phyloP scores from a whole-genome alignment of 2,113 vertebrate genomes.

The Hyperoodon ampullatus region DNA sequence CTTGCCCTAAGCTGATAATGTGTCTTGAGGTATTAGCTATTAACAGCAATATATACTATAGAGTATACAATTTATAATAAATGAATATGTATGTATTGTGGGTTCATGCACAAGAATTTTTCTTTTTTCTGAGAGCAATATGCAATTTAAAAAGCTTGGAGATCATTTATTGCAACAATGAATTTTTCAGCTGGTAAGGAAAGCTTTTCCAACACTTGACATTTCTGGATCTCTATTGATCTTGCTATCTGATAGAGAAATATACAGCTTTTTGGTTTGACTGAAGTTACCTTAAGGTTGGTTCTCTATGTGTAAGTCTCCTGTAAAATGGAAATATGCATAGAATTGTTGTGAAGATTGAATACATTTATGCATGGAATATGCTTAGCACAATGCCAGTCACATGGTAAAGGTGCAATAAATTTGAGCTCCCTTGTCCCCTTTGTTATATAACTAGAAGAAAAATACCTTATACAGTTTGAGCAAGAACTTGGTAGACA shows the following conservation, averaged over 20 bases:
- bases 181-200: conserved; percentile 25
- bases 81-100: neutral
- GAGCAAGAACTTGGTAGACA: neutral
- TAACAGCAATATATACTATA: neutral
- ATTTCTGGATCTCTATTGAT: neutral
- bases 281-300: neutral
- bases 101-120: neutral
- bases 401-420: neutral
- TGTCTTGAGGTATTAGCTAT: conserved; percentile 41
- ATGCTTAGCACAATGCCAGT: neutral
- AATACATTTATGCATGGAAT: neutral
- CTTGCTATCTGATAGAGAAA: neutral
- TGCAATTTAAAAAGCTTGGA: neutral
- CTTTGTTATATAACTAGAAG: neutral
- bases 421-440: neutral
- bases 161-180: neutral
- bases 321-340: neutral
- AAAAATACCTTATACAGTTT: neutral
- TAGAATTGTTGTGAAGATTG: neutral
- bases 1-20: conserved; percentile 16
- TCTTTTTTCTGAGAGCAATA: neutral
- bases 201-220: conserved; percentile 7
- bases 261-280: neutral
- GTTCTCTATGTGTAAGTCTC: neutral
- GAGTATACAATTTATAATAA: conserved; percentile 5